Evolutionary conservation across 2,113 vertebrate genomes (phyloP), one percentile per base, ranked within the genome.

Genomic region (Phyllopteryx taeniolatus): DNA sequence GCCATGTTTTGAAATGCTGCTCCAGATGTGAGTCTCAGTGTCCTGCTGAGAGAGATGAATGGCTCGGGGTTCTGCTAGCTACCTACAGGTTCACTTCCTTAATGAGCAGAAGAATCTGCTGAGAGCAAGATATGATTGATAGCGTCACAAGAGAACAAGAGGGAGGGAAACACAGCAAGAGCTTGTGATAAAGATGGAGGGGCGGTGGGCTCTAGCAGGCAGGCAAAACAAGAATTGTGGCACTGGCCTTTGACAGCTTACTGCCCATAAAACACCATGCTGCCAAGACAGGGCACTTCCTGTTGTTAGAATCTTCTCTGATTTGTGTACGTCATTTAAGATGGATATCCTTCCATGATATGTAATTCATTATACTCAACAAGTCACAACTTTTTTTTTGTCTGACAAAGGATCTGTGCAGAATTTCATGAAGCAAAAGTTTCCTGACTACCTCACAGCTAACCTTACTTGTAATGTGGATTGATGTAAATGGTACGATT

Each of bases 41-140:
- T 80, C 87, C 89, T 1, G 76, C 87, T 83, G 83, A 71, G 86
- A 71, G 74, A 85, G 79, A 86, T 86, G 87, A 89, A 89, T 89
- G 83, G 72, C 68, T 69, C 59, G 74, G 80, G 59, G 76, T 79
- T 79, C 77, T 81, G 79, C 72, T 60, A 85, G 85, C 80, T 88
- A 88, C 83, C 86, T 85, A 88, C 85, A 86, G 80, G 87, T 86
- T 86, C 78, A 81, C 78, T 86, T 86, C 79, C 83, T 84, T 89
- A 89, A 89, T 87, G 87, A 87, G 86, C 74, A 83, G 77, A 78
- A 54, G 87, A 84, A 82, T 89, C 85, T 91, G 87, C 88, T 83
- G 87, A 79, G 89, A 88, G 80, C 79, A 1, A 85, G 84, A 88
- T 90, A 83, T 82, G 85, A 89, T 86, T 87, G 88, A 90, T 84